Evolutionary conservation across 2,888 invertebrate genomes (phyloP).

Genomic region (Tenthredo mesomela): DNA sequence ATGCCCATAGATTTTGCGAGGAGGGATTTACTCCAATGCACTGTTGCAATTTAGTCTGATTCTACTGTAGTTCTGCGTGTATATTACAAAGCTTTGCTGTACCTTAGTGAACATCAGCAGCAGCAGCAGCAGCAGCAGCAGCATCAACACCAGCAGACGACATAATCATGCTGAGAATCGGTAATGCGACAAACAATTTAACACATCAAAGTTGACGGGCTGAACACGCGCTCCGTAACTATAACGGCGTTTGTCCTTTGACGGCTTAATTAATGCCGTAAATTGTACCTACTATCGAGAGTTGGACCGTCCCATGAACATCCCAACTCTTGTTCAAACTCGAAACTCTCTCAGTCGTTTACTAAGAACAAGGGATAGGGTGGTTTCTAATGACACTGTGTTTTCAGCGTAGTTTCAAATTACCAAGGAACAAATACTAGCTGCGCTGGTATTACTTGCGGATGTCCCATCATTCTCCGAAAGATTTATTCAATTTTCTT

Average conservation of each 20-base stretch:
- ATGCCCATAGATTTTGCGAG: not conserved
- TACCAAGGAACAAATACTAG: not conserved
- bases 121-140: too few species aligned
- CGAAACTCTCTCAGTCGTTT: not conserved
- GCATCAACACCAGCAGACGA: not conserved
- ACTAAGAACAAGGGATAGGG: not conserved
- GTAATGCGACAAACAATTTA: not conserved
- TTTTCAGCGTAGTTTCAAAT: not conserved
- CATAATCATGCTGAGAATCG: not conserved
- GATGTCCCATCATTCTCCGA: too few species aligned
- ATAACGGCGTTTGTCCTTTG: slow-evolving; percentile 17
- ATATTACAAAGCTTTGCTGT: not conserved
- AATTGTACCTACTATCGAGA: slow-evolving; percentile 15
- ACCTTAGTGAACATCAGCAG: too few species aligned
- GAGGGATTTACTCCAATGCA: not conserved
- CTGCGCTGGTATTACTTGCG: too few species aligned
- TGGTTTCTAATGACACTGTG: not conserved
- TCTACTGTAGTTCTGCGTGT: too few species aligned
- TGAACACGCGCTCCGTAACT: not conserved
- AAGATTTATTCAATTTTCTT: too few species aligned
- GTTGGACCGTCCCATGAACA: slow-evolving; percentile 18
- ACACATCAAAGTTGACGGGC: slow-evolving; percentile 7
- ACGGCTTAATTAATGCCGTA: slow-evolving; percentile 41
- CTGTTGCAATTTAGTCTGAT: not conserved
- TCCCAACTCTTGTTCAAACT: slow-evolving; percentile 6